phyloP scores from a whole-genome alignment of 2,797 vertebrate species.

The Rhadinocentrus ornatus region DNA sequence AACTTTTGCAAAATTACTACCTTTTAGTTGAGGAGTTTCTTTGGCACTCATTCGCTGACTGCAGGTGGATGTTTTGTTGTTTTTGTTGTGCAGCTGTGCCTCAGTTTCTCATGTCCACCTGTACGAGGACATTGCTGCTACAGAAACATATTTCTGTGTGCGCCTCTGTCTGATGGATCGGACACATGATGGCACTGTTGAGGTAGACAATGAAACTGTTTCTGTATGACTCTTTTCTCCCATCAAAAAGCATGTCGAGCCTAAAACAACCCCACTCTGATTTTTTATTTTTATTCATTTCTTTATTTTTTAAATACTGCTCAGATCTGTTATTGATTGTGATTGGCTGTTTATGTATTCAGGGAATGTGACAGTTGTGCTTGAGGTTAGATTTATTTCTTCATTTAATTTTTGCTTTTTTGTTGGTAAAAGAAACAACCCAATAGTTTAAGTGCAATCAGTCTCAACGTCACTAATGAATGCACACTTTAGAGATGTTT shows the following conservation, averaged over 20 bases:
- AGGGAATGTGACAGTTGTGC: constrained; percentile 12
- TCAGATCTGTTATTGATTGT: constrained; percentile 21
- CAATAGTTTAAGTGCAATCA: constrained; percentile 16
- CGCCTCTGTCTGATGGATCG: constrained; percentile 11
- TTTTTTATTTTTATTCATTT: background rate
- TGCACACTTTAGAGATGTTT: constrained; percentile 35
- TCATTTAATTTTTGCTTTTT: background rate
- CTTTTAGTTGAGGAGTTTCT: background rate
- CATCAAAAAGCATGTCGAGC: constrained; percentile 38
- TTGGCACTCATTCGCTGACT: background rate
- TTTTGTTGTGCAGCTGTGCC: background rate
- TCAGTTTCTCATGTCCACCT: constrained; percentile 7
- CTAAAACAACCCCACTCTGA: constrained; percentile 41
- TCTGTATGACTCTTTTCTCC: constrained; percentile 64
- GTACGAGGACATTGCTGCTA: background rate
- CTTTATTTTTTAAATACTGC: constrained; percentile 11
- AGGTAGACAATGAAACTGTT: constrained; percentile 47
- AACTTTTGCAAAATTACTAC: constrained; percentile 5
- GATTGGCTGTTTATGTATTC: constrained; percentile 17
- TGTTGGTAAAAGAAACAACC: background rate
- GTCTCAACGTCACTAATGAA: constrained; percentile 9
- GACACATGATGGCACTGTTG: constrained; percentile 84
- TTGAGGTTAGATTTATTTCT: background rate
- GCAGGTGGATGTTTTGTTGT: background rate
- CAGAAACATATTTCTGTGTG: constrained; percentile 5